A percentile compares a stretch with the other conserved stretches of the same genome.
phyloP scores from a whole-genome alignment of 2,797 vertebrate genomes.

The Bradypodion ventrale region DNA sequence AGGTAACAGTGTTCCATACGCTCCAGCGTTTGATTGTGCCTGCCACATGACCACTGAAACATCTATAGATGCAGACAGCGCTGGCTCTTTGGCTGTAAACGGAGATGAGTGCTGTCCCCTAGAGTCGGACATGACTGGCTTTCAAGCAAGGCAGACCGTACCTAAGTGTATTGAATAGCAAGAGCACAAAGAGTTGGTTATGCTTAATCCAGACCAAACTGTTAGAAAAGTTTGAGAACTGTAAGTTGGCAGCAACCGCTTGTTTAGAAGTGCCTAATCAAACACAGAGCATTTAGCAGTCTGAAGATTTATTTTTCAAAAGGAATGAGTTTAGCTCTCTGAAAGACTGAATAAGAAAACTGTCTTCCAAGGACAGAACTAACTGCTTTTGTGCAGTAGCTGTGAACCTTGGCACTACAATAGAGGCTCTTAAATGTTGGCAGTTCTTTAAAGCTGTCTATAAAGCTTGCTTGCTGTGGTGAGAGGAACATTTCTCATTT shows the following conservation, averaged over 20 bases:
- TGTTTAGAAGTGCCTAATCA: constrained; percentile 41
- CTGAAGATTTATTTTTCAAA: constrained; percentile 23
- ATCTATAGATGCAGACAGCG: no score
- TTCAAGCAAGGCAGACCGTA: no score
- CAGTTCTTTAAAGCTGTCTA: constrained; percentile 42
- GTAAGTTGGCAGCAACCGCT: constrained; percentile 5
- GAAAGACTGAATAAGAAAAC: constrained; percentile 30
- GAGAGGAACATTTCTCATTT: background rate
- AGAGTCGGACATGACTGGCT: no score
- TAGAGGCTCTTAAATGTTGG: constrained; percentile 45
- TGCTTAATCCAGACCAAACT: background rate
- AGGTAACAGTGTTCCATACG: no score
- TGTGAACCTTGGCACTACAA: constrained; percentile 60
- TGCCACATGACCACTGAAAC: no score
- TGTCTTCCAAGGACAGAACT: constrained; percentile 45
- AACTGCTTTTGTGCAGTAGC: constrained; percentile 45
- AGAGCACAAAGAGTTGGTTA: no score
- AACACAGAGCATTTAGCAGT: background rate
- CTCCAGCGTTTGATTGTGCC: no score
- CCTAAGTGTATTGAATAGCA: no score
- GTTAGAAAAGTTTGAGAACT: constrained; percentile 3
- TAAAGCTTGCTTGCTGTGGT: constrained; percentile 32
- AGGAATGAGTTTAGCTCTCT: constrained; percentile 1
- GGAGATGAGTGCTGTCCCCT: no score
- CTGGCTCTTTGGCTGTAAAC: no score